These are phyloP conservation scores for Calvadosia cruxmelitensis DNA, from an alignment of 30 jellyfish, hydroid and myxozoan genomes.

Conservation along the genomic window DNA sequence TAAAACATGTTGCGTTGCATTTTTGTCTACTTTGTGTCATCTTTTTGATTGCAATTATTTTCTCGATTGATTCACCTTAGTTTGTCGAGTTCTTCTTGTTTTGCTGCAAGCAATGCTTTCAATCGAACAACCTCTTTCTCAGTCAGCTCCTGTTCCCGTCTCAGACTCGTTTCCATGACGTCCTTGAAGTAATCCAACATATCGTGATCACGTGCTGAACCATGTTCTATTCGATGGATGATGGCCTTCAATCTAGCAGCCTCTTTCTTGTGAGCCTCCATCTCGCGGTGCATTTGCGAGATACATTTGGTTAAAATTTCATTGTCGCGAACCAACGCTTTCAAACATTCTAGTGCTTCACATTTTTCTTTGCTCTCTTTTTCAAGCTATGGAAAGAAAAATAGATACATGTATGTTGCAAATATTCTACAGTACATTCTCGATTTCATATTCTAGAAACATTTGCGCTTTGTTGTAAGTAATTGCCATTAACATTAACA, in stretches of 20 bases:
- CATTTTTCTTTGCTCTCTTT: slow-evolving; percentile 42
- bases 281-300: slow-evolving; percentile 43
- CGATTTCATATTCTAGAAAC: too few relatives aligned
- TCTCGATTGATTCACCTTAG: background rate
- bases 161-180: slow-evolving; percentile 35
- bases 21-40: slow-evolving; percentile 7
- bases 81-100: slow-evolving; percentile 2
- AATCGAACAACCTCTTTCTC: slow-evolving; percentile 1
- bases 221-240: background rate
- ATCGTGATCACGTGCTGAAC: slow-evolving; percentile 36
- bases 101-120: background rate
- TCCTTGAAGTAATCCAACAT: slow-evolving; percentile 42
- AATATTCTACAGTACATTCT: too few relatives aligned
- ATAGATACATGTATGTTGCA: too few relatives aligned
- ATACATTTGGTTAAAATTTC: slow-evolving; percentile 64
- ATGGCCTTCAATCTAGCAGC: slow-evolving; percentile 21
- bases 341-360: slow-evolving; percentile 73
- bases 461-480: too few relatives aligned
- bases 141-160: slow-evolving; percentile 14
- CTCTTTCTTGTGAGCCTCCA: slow-evolving; percentile 50
- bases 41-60: slow-evolving; percentile 2
- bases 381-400: slow-evolving; percentile 22
- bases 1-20: background rate
- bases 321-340: slow-evolving; percentile 62
- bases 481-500: too few relatives aligned